phyloP scores from a whole-genome alignment of 2,888 invertebrate genomes.

The Melitaea athalia region DNA sequence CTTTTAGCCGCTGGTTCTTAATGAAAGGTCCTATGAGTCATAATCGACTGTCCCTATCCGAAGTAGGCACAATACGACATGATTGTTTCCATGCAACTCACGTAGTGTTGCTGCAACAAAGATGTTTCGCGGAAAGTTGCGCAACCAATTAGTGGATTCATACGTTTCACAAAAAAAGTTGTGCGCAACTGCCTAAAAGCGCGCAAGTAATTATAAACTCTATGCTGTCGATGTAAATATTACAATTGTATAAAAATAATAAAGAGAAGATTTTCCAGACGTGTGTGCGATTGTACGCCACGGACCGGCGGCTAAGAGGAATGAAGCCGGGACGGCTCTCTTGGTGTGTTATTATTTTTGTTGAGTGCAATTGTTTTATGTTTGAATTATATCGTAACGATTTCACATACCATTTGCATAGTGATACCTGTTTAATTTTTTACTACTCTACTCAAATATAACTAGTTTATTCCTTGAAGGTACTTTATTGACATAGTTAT shows the following conservation, averaged over 20 bases:
- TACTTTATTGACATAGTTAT: too few relatives aligned
- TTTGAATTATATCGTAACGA: constrained; percentile 31
- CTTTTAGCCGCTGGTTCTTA: constrained; percentile 44
- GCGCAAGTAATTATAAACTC: constrained; percentile 38
- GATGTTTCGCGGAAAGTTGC: constrained; percentile 57
- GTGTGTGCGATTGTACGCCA: constrained; percentile 50
- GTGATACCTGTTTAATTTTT: constrained; percentile 1
- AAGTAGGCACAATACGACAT: constrained; percentile 41
- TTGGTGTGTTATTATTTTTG: constrained; percentile 56
- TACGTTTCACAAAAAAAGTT: constrained; percentile 42
- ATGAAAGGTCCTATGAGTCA: constrained; percentile 37
- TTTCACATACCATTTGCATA: constrained; percentile 26
- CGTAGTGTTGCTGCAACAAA: constrained; percentile 57
- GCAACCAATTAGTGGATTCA: constrained; percentile 65
- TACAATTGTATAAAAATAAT: constrained; percentile 34
- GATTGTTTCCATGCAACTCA: constrained; percentile 51
- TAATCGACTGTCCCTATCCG: constrained; percentile 37
- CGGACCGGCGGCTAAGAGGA: constrained; percentile 65
- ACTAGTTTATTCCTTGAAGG: neutral
- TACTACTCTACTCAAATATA: neutral
- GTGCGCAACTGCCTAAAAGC: constrained; percentile 34
- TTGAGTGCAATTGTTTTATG: constrained; percentile 45
- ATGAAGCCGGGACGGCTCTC: constrained; percentile 59
- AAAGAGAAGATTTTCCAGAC: constrained; percentile 24
- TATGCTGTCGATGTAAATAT: constrained; percentile 30